A percentile compares a stretch with the other conserved stretches of the same genome.
These are phyloP conservation scores for Xenotilapia leptura DNA, from an alignment of 2,113 vertebrate genomes.

Conservation along the genomic window DNA sequence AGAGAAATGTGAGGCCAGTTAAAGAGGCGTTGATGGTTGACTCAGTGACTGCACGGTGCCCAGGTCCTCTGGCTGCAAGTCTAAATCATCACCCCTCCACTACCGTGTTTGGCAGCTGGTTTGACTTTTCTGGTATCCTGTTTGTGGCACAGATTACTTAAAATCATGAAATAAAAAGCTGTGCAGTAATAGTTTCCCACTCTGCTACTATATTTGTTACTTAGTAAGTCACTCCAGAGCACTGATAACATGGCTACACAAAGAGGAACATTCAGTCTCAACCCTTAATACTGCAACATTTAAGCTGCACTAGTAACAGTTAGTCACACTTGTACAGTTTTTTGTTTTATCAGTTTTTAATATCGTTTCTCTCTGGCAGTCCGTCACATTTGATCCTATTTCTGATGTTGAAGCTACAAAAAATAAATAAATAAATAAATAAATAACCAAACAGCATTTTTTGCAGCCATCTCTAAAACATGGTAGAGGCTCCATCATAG, in stretches of 20 bases:
- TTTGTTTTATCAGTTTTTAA: neutral
- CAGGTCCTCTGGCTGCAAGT: neutral
- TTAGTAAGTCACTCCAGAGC: neutral
- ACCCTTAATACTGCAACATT: neutral
- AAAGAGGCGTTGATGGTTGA: neutral
- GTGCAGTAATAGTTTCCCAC: neutral
- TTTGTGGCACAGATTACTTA: accelerated
- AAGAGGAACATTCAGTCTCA: neutral
- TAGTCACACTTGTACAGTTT: neutral
- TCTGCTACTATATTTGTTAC: neutral
- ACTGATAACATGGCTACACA: neutral
- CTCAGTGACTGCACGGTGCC: neutral
- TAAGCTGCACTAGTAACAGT: neutral
- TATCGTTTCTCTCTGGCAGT: neutral
- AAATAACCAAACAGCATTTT: neutral
- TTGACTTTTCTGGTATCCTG: neutral
- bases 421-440: neutral
- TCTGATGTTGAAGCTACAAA: neutral
- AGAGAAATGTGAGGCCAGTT: neutral
- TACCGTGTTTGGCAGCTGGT: neutral
- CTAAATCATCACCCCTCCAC: neutral
- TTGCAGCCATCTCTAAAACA: neutral
- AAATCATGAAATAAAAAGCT: neutral
- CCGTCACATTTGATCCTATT: neutral
- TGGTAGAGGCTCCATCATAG: neutral